Conservation (phyloP, 2,113 vertebrate genomes). For the Desmodus rotundus region DNA sequence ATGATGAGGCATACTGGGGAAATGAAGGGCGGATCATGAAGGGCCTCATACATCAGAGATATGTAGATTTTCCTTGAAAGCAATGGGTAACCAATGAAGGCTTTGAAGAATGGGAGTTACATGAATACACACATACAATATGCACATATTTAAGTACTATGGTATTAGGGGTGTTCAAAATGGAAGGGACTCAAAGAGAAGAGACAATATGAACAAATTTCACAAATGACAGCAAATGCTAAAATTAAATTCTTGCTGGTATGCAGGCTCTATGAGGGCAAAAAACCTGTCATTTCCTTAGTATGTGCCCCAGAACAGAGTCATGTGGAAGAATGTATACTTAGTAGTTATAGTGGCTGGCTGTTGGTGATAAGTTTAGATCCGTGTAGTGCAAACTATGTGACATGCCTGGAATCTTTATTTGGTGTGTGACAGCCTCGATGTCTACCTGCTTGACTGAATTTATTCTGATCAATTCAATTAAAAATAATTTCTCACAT, state of each 20-base stretch:
- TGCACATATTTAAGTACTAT: not conserved
- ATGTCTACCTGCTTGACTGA: not conserved
- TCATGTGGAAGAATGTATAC: not conserved
- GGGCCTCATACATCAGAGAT: not conserved
- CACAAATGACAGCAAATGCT: conserved; percentile 9
- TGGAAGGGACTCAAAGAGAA: not conserved
- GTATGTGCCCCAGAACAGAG: not conserved
- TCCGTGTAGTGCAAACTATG: not conserved
- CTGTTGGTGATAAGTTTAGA: not conserved
- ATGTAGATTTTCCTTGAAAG: not conserved
- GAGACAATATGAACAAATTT: not conserved
- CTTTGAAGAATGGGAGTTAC: not conserved
- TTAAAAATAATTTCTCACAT: not conserved
- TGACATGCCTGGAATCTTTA: not conserved
- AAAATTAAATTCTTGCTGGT: not conserved
- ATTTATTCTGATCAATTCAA: not conserved
- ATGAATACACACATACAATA: not conserved
- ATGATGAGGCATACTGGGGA: not conserved
- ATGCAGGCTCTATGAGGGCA: not conserved
- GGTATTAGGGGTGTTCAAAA: not conserved
- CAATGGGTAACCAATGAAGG: not conserved
- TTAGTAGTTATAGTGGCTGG: not conserved
- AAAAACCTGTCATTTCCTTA: not conserved
- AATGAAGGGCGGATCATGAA: not conserved
- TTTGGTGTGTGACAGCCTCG: not conserved